Evolutionary conservation across 2,113 vertebrate genomes (phyloP).

Genomic region (Tonatia bakeri): DNA sequence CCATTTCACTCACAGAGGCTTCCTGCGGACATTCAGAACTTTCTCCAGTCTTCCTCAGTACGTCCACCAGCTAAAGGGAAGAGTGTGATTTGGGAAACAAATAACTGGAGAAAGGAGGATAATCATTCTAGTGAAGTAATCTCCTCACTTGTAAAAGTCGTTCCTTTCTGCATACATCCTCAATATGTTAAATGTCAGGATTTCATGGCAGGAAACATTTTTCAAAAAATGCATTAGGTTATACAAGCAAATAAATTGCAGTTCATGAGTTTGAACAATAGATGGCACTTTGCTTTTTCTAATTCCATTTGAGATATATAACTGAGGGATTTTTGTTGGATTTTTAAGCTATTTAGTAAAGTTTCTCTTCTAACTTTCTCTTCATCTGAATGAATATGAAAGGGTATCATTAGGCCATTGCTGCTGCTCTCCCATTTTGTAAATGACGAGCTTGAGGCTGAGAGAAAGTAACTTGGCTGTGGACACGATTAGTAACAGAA

Average conservation of each 20-base stretch:
- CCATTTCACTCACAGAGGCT: neutral
- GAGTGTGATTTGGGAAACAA: neutral
- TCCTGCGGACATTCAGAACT: neutral
- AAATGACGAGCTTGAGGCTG: neutral
- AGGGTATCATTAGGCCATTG: neutral
- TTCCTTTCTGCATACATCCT: neutral
- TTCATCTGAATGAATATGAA: neutral
- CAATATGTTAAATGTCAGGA: neutral
- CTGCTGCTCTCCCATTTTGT: neutral
- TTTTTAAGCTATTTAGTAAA: conserved; percentile 27
- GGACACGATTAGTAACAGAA: neutral
- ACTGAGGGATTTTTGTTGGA: neutral
- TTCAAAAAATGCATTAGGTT: neutral
- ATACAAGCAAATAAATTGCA: neutral
- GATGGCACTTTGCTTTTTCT: conserved; percentile 27
- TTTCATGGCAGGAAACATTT: conserved; percentile 12
- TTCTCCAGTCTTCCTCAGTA: neutral
- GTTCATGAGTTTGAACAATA: neutral
- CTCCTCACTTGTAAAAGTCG: neutral
- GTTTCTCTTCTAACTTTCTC: neutral
- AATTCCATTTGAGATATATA: neutral
- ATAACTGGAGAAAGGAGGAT: neutral
- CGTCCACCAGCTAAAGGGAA: neutral
- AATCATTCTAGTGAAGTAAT: neutral
- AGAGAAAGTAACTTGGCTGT: neutral